Evolutionary conservation across 1,140 invertebrate species (phyloP), one percentile per base, ranked within the genome.

Genomic region (Drosophila serrata): DNA sequence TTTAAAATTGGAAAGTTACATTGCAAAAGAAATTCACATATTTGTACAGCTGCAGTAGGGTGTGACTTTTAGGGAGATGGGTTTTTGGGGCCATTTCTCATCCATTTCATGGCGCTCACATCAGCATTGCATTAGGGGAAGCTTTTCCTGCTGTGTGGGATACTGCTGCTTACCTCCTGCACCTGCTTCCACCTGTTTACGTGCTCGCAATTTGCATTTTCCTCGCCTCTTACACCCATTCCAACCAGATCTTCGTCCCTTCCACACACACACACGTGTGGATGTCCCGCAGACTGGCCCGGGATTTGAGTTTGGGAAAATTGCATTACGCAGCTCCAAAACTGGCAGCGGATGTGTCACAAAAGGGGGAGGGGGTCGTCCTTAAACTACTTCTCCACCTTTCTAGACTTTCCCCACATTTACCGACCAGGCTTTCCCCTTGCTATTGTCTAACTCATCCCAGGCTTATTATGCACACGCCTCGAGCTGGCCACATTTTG

Each of bases 401-500:
- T 11, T 8, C 13, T 1, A 11, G 33, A 19, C 58, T 40, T 39
- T 35, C 22, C 56, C 37, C 24, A n/a, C 35, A 15, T 49, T 40
- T 60, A 29, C 42, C 17, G 12, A 6, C 19, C 33, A 37, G 19
- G n/a, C 56, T 40, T 49, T 31, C 43, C 33, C 42, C 33, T 48
- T 4, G 40, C 40, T 42, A n/a, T 53, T 65, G 45, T 39, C 46
- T 13, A 58, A 63, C 55, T 45, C 67, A 69, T 70, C 49, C 48
- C 61, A 24, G 53, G 76, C 75, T 75, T 73, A 80, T 82, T 84
- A 84, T 82, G 64, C 60, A 62, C 59, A 55, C 42, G 70, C 59
- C 64, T 79, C 22, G 43, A 55, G 75, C 68, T 56, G 53, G 64
- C 82, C 75, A 84, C 72, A 87, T 84, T 88, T 87, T 84, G 85